Conservation (phyloP, 2,888 invertebrate species). For the Napeogenes inachia region DNA sequence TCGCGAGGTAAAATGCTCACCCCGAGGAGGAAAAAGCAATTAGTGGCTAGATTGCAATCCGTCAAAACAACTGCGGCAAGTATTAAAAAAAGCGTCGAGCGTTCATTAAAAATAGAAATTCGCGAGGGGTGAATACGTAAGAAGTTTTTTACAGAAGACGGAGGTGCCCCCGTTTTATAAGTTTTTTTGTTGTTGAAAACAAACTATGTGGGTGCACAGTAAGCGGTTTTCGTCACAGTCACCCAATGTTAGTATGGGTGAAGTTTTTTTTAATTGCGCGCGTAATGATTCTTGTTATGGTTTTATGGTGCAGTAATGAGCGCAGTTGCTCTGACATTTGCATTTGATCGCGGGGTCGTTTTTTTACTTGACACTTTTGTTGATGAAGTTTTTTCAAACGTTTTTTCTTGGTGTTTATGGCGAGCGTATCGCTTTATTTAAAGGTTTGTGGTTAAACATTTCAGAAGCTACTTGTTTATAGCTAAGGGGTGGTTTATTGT, state of each 20-base stretch:
- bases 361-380: conserved; percentile 65
- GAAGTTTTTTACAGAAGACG: conserved; percentile 76
- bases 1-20: conserved; percentile 67
- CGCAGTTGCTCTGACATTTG: conserved; percentile 68
- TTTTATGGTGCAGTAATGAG: conserved; percentile 72
- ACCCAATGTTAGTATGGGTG: conserved; percentile 60
- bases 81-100: conserved; percentile 64
- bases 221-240: conserved; percentile 76
- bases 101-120: conserved; percentile 74
- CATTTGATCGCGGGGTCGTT: conserved; percentile 65
- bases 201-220: conserved; percentile 74
- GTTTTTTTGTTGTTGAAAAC: conserved; percentile 63
- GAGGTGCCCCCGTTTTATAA: conserved; percentile 67
- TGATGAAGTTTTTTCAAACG: conserved; percentile 63
- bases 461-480: conserved; percentile 67
- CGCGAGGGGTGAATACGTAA: conserved; percentile 77
- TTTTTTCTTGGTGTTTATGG: conserved; percentile 65
- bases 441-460: conserved; percentile 72
- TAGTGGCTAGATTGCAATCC: conserved; percentile 78
- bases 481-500: conserved; percentile 61
- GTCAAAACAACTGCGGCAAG: conserved; percentile 76
- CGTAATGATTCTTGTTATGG: conserved; percentile 74
- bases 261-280: conserved; percentile 73
- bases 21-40: conserved; percentile 76
- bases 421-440: conserved; percentile 64